Evolutionary conservation across 2,113 vertebrate genomes (phyloP).

Genomic region (Pelecanoides urinatrix): DNA sequence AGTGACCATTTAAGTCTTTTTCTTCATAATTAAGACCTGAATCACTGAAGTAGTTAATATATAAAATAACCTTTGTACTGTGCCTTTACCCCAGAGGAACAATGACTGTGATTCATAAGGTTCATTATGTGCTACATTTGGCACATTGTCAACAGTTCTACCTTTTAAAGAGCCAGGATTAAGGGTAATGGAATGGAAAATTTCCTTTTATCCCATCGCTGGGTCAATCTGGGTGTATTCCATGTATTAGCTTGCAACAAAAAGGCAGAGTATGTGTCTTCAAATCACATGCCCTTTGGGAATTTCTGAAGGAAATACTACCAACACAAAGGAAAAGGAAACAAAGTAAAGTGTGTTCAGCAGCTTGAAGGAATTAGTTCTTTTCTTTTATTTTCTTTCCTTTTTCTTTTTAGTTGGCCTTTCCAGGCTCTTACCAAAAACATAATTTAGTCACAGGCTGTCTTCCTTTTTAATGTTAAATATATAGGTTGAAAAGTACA

Average conservation of each 20-base stretch:
- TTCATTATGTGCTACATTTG: conserved; percentile 27
- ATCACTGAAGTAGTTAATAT: not conserved
- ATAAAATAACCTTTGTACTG: not conserved
- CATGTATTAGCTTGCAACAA: not conserved
- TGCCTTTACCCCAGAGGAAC: not conserved
- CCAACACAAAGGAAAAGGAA: not conserved
- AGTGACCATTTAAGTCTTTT: not conserved
- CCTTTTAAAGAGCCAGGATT: conserved; percentile 12
- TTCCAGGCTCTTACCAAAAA: not conserved
- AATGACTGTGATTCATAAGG: conserved; percentile 35
- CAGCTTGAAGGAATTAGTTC: not conserved
- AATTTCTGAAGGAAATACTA: not conserved
- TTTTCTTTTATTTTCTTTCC: not conserved
- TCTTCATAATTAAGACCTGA: not conserved
- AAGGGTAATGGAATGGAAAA: conserved; percentile 44
- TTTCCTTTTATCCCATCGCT: not conserved
- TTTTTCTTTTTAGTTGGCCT: not conserved
- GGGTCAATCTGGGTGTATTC: not conserved
- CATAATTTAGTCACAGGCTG: not conserved
- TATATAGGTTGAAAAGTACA: not conserved
- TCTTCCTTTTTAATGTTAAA: not conserved
- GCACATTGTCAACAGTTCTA: not conserved
- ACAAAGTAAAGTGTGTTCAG: not conserved
- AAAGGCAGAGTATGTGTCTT: not conserved
- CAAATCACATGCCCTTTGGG: not conserved